These are phyloP conservation scores for Cosmopolites sordidus DNA, from an alignment of 2,888 invertebrate species.

Conservation along the genomic window DNA sequence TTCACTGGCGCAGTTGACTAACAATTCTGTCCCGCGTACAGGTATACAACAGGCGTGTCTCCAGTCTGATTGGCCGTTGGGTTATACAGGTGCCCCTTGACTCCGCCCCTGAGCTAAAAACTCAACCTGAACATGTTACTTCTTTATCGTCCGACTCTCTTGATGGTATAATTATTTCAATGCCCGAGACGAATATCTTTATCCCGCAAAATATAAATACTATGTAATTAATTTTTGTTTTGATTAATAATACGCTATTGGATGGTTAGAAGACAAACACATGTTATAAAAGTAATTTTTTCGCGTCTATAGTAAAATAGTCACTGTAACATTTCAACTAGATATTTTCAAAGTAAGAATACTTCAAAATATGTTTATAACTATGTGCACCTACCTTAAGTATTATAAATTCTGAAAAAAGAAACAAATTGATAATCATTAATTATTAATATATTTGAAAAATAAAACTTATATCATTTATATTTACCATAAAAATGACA, in stretches of 20 bases:
- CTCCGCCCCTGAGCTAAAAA: conserved; percentile 13
- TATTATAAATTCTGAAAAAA: too few species aligned
- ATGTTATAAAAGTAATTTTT: too few species aligned
- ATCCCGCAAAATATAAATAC: neutral
- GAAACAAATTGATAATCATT: too few species aligned
- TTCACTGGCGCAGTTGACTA: neutral
- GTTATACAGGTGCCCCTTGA: conserved; percentile 15
- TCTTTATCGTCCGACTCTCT: conserved; percentile 6
- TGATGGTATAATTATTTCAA: conserved; percentile 11
- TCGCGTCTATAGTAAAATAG: too few species aligned
- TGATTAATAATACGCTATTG: neutral
- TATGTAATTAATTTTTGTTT: neutral
- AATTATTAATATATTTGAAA: too few species aligned
- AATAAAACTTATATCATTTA: too few species aligned
- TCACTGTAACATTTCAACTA: too few species aligned
- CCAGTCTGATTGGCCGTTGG: conserved; percentile 10
- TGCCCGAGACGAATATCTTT: neutral
- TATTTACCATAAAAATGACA: too few species aligned
- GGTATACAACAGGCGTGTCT: conserved; percentile 19
- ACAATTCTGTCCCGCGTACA: neutral
- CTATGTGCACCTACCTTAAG: too few species aligned
- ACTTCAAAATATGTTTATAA: too few species aligned
- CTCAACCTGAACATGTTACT: conserved; percentile 7
- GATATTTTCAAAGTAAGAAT: too few species aligned
- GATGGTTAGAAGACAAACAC: too few species aligned